Conservation (phyloP, 1,140 invertebrate genomes). For the Tetragnatha versicolor region DNA sequence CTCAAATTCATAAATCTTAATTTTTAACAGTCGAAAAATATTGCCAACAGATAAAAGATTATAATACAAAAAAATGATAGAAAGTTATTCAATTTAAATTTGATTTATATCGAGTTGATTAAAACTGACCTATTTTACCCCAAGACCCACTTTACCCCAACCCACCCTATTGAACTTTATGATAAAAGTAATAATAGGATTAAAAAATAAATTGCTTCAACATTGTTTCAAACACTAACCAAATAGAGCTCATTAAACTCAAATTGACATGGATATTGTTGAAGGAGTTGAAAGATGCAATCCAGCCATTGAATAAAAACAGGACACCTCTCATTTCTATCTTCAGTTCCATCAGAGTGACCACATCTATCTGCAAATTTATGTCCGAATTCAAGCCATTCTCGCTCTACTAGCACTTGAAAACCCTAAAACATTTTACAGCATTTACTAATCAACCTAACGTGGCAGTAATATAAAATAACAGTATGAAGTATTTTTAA, state of each 20-base stretch:
- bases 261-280: conserved; percentile 91
- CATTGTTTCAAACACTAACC: conserved; percentile 69
- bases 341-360: conserved; percentile 80
- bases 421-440: conserved; percentile 84
- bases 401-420: conserved; percentile 86
- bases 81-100: too few species aligned
- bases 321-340: conserved; percentile 90
- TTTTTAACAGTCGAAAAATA: not conserved
- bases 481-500: too few species aligned
- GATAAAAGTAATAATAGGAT: not conserved
- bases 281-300: conserved; percentile 89
- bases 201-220: not conserved
- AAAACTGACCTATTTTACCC: too few species aligned
- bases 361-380: conserved; percentile 96
- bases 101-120: too few species aligned
- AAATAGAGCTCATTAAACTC: conserved; percentile 93
- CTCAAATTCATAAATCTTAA: not conserved
- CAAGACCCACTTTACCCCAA: not conserved
- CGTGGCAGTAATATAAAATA: too few species aligned
- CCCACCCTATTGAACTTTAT: not conserved
- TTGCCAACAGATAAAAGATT: too few species aligned
- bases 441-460: too few species aligned
- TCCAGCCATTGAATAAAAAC: conserved; percentile 98
- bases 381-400: conserved; percentile 97
- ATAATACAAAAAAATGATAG: not conserved